Evolutionary conservation across 2,888 invertebrate genomes (phyloP), one percentile per base, ranked within the genome.

Genomic region (Aphrophora alni): DNA sequence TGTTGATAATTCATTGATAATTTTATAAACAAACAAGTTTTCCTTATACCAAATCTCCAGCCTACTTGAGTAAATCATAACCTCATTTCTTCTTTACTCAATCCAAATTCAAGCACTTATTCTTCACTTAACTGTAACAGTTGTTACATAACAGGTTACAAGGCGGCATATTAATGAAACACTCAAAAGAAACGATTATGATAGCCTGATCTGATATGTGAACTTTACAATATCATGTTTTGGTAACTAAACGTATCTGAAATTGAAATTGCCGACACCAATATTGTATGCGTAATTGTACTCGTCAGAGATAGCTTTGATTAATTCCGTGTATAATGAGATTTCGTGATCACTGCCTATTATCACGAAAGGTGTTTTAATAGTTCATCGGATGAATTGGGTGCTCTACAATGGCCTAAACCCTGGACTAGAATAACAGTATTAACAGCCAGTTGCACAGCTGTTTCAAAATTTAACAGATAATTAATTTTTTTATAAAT

Each of bases 271-370:
- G 44, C 44, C 44, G 59, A 59, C 21, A 21, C 59, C 59, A 21
- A 59, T 59, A 59, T 21, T 59, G 59, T 21, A 59, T 59, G 1
- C 59, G 59, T 59, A 59, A 59, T 59, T 21, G 10, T 3, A 3
- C 59, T 8, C 12, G 21, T 59, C 59, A 21, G 44, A 44, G 4
- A 59, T 2, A 44, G 21, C 4, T 59, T 59, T 59, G 59, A 59
- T 59, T 59, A 59, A 59, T 59, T 59, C 10, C 59, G 59, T n/a
- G 7, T 21, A 59, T 59, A 59, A 59, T 59, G 59, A 59, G 59
- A 59, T 59, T 59, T 59, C 59, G 59, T 59, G 59, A 59, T 59
- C 59, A 59, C 21, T 59, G 59, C 59, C 59, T 21, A 59, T 59
- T 59, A 59, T 59, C 59, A 14, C 59, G 59, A 8, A 5, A 59